Percentiles rank a stretch among this genome's conserved stretches.
These are phyloP conservation scores for Pluvianellus socialis DNA, from an alignment of 2,113 vertebrate genomes.

Conservation along the genomic window DNA sequence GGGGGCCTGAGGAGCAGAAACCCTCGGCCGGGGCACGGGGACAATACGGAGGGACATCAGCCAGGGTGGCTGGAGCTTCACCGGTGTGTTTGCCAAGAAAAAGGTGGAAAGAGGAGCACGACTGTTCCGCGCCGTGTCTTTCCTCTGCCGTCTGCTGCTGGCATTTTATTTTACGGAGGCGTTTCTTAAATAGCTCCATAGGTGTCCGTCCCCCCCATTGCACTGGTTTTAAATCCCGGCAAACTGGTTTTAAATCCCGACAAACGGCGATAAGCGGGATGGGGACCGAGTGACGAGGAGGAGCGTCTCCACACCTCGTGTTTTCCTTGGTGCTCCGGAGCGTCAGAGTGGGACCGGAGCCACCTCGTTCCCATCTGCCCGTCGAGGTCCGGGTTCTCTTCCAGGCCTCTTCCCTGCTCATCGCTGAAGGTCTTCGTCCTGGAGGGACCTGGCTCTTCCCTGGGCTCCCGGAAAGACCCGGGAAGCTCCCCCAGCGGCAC, in stretches of 20 bases:
- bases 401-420: not conserved
- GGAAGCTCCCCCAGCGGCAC: not conserved
- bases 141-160: not conserved
- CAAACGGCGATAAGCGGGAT: not conserved
- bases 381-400: not conserved
- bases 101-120: not conserved
- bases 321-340: not conserved
- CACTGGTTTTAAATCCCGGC: not conserved
- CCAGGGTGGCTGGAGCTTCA: accelerated
- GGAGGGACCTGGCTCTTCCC: accelerated
- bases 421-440: not conserved
- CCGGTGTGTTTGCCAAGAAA: accelerated
- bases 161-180: accelerated
- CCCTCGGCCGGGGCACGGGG: accelerated
- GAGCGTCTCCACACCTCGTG: not conserved
- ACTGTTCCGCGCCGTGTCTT: not conserved
- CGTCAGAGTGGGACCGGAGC: accelerated
- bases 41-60: accelerated
- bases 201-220: not conserved
- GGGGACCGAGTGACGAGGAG: not conserved
- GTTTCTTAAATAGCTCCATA: not conserved
- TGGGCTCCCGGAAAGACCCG: not conserved
- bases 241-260: not conserved
- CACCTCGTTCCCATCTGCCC: not conserved
- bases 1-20: accelerated